Conservation (phyloP, 2,113 vertebrate species). For the Anseranas semipalmata region DNA sequence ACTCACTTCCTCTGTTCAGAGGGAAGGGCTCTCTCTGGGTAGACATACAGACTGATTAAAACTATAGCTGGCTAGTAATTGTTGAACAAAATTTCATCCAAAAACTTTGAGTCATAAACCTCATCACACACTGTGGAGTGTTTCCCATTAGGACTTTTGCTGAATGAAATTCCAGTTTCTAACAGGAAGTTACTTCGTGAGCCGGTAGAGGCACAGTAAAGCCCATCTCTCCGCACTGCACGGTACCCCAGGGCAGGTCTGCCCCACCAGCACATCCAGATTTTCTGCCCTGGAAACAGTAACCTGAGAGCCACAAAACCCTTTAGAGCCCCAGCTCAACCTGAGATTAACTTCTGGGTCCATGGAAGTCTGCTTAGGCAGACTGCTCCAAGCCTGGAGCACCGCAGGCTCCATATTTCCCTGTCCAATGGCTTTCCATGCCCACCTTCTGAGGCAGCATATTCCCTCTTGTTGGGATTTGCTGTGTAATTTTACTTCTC, state of each 20-base stretch:
- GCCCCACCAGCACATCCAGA: neutral
- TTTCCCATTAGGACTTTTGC: neutral
- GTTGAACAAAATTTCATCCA: neutral
- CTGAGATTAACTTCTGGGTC: neutral
- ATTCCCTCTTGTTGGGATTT: neutral
- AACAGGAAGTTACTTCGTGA: fast-evolving
- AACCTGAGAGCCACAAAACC: neutral
- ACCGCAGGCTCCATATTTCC: neutral
- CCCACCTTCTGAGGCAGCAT: neutral
- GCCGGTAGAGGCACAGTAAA: fast-evolving
- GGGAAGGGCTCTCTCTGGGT: neutral
- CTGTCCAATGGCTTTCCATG: neutral
- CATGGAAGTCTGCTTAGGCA: neutral
- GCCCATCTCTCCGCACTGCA: neutral
- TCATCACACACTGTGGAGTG: fast-evolving
- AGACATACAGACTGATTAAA: neutral
- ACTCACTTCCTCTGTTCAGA: neutral
- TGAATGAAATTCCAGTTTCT: neutral
- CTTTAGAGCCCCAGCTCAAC: neutral
- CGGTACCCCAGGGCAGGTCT: neutral
- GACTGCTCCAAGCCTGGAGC: neutral
- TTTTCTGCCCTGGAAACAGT: neutral
- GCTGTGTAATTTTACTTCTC: neutral
- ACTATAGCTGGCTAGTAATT: neutral
- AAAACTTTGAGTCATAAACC: neutral